Evolutionary conservation across 2,113 vertebrate genomes (phyloP), one percentile per base, ranked within the genome.

Genomic region (Oryzias woworae): DNA sequence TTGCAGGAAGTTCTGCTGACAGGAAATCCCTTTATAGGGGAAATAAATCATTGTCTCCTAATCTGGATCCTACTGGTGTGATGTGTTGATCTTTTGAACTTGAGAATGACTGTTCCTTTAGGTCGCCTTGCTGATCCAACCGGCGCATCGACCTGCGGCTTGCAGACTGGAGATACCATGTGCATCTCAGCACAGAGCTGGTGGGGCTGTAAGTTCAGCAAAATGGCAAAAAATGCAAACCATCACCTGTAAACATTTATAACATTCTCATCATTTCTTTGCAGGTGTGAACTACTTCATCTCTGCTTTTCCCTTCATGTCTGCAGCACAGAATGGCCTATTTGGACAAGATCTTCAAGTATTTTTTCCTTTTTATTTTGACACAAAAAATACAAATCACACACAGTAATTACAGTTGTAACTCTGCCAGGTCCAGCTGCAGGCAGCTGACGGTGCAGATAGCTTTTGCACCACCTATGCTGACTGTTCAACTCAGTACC

Each of bases 121-220:
- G 91, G 86, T 5, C 87, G 90, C 45, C 53, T 91, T 0, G 74
- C 52, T 17, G 89, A 92, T 57, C 90, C 88, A 14, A 89, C 78
- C 0, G 71, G 77, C 4, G 43, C 42, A 7, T 78, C 84, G 31
- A 73, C 50, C 13, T 91, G 91, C 18, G 85, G 89, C 10, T 23
- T 73, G 53, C 54, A 80, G 48, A 69, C 77, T 2, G 83, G 77
- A 58, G 83, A 90, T 0, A 15, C 71, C 0, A 56, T 68, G 72
- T 91, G 88, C 36, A 75, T 91, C 58, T 90, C 90, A 42, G 42
- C 85, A 47, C 53, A 79, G 24, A 92, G 91, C 73, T 91, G 86
- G 87, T 91, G 84, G 83, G 58, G 47, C 53, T 92, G 91, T 91
- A 74, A 86, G 90, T 89, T 28, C 8, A 14, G 60, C 43, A 52